Evolutionary conservation across 2,797 vertebrate species (phyloP).

Genomic region (Melopsittacus undulatus): DNA sequence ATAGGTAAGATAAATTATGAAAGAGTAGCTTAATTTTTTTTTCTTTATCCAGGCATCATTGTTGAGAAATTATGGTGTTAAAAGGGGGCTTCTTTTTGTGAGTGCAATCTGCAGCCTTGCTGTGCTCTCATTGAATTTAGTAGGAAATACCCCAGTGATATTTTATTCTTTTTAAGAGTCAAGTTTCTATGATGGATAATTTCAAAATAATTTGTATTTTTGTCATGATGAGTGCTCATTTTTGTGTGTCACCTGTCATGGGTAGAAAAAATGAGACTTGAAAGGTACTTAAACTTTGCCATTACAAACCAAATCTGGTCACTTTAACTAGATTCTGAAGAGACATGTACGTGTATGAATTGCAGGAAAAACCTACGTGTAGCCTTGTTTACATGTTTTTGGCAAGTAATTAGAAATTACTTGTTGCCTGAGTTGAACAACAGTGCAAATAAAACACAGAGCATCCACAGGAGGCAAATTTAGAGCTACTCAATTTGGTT

Average conservation of each 20-base stretch:
- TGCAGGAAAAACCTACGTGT: neutral
- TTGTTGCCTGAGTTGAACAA: constrained; percentile 39
- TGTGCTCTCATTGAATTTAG: neutral
- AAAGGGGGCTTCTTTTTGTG: neutral
- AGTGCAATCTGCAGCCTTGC: neutral
- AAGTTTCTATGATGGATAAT: neutral
- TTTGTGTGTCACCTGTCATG: neutral
- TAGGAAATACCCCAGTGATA: neutral
- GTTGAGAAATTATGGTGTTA: neutral
- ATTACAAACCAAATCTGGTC: neutral
- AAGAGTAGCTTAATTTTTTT: neutral
- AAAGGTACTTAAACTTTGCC: neutral
- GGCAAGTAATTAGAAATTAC: constrained; percentile 40
- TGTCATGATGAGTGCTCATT: neutral
- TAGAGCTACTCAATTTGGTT: constrained; percentile 42
- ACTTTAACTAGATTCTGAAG: neutral
- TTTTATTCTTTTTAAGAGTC: neutral
- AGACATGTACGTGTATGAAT: neutral
- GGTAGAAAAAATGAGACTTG: neutral
- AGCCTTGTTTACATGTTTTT: constrained; percentile 1
- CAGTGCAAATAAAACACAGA: constrained; percentile 45
- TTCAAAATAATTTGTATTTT: neutral
- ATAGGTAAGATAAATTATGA: neutral
- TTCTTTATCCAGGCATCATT: neutral
- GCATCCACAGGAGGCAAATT: constrained; percentile 50